Evolutionary conservation across 2,113 vertebrate species (phyloP), one percentile per base, ranked within the genome.

Genomic region (Mystacornis crossleyi): DNA sequence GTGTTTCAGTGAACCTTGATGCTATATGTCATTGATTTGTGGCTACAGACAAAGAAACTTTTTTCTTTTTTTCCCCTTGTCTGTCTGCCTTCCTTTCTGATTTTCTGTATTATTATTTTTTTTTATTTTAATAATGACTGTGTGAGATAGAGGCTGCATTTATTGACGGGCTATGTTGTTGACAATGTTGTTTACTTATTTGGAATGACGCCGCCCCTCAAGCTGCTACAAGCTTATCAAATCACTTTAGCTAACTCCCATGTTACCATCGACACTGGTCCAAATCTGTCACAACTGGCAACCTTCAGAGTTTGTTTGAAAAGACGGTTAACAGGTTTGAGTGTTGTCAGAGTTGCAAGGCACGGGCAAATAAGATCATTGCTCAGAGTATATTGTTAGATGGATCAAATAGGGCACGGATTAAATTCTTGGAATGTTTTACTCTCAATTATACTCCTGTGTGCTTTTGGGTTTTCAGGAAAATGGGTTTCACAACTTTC

Each of bases 281-380:
- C 97, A 98, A 97, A 98, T 98, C 98, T 98, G 98, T 98, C 97
- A 98, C 96, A 97, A 97, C 95, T 97, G 98, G 98, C 97, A 98
- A 62, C 96, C 95, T 98, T 98, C 97, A 97, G 91, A 50, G 38
- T 93, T 95, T 96, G 96, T 97, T 94, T 97, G 97, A 95, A 98
- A 98, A 96, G 92, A 89, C 67, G 91, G 97, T 81, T 98, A 97
- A 98, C 96, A 60, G 92, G 86, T 92, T 57, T 84, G 94, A 88
- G 86, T 24, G 36, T 87, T 7, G 4, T 93, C 89, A 94, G 94
- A 96, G 97, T 91, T 86, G 93, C 85, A 87, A 93, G 77, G 64
- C 72, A 25, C 36, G 96, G 87, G 84, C 87, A 97, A 97, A 94
- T 80, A 95, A 77, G 80, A 91, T 97, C 70, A 75, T 90, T 94